Conservation (phyloP, 2,797 vertebrate genomes). For the Peromyscus nudipes region DNA sequence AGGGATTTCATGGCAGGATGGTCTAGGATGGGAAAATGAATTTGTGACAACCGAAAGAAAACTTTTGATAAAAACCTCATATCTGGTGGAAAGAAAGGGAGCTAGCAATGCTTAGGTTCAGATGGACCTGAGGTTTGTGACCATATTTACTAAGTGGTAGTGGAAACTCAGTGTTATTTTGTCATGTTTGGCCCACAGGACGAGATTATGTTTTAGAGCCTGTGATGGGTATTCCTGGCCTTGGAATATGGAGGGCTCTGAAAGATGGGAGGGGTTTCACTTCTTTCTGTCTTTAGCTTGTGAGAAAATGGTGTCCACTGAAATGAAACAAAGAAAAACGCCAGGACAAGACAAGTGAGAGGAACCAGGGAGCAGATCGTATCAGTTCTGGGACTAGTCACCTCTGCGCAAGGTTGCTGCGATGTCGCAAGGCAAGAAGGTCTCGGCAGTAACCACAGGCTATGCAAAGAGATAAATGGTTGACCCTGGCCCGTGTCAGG, state of each 20-base stretch:
- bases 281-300: conserved; percentile 53
- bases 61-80: conserved; percentile 47
- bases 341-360: conserved; percentile 66
- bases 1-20: background rate
- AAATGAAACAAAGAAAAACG: conserved; percentile 70
- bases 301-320: conserved; percentile 25
- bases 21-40: background rate
- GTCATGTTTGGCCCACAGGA: conserved; percentile 4
- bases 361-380: conserved; percentile 86
- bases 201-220: conserved; percentile 49
- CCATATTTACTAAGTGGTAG: conserved; percentile 13
- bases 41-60: conserved; percentile 30
- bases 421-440: conserved; percentile 95
- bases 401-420: conserved; percentile 95
- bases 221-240: accelerated
- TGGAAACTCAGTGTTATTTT: conserved; percentile 50
- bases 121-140: conserved; percentile 26
- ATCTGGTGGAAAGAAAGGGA: background rate
- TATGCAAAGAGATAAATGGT: conserved; percentile 99
- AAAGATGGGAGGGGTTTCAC: background rate
- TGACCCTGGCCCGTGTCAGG: conserved; percentile 98
- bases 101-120: background rate
- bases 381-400: conserved; percentile 90
- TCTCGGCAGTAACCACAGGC: conserved; percentile 96
- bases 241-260: background rate